These are phyloP conservation scores for Enteromius anoplus DNA, from an alignment of 2,797 vertebrate species.

Conservation along the genomic window DNA sequence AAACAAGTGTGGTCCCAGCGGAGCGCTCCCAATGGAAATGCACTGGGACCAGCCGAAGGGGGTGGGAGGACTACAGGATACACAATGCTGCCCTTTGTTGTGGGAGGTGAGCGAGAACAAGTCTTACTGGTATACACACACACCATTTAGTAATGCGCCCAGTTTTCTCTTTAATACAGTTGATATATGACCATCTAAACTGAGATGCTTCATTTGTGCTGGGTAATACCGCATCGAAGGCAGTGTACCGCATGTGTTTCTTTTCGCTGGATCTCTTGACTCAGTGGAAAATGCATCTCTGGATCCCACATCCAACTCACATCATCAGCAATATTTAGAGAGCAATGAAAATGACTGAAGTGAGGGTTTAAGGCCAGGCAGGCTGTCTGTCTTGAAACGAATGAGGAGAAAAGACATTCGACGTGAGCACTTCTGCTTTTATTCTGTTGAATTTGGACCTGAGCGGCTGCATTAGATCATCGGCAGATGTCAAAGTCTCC, in stretches of 20 bases:
- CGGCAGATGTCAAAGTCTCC: constrained; percentile 62
- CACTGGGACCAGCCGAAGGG: constrained; percentile 51
- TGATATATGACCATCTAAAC: constrained; percentile 23
- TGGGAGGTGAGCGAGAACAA: constrained; percentile 32
- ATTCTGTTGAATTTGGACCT: constrained; percentile 59
- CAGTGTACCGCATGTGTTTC: not conserved
- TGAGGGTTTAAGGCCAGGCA: constrained; percentile 40
- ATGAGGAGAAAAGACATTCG: constrained; percentile 53
- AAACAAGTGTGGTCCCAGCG: constrained; percentile 67
- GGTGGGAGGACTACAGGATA: constrained; percentile 37
- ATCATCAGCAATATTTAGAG: constrained; percentile 54
- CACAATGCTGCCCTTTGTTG: constrained; percentile 64
- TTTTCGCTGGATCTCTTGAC: not conserved
- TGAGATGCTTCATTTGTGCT: constrained; percentile 4
- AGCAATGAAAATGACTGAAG: constrained; percentile 60
- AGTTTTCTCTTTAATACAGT: constrained; percentile 24
- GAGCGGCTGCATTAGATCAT: constrained; percentile 59
- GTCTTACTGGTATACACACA: constrained; percentile 6
- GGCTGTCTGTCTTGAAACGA: constrained; percentile 51
- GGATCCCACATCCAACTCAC: constrained; percentile 42
- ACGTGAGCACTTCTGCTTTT: constrained; percentile 55
- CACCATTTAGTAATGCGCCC: constrained; percentile 29
- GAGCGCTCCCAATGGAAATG: constrained; percentile 60
- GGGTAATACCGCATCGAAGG: not conserved
- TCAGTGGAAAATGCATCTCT: constrained; percentile 27